A percentile compares a stretch with the other conserved stretches of the same genome.
These are phyloP conservation scores for Calosoma granatense DNA, from an alignment of 1,140 invertebrate genomes.

Conservation along the genomic window DNA sequence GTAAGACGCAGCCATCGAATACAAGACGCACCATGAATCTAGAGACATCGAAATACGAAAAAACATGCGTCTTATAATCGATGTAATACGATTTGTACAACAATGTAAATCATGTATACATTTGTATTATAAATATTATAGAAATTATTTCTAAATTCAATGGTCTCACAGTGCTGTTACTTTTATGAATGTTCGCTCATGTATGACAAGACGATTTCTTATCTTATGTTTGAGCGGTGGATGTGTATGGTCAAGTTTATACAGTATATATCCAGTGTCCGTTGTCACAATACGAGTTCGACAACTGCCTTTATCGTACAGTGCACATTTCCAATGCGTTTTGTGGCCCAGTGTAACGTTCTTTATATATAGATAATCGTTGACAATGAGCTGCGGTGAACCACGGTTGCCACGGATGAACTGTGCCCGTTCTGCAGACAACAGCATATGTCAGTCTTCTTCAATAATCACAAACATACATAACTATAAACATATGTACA, in stretches of 20 bases:
- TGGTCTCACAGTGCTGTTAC: too few relatives aligned
- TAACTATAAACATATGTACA: too few relatives aligned
- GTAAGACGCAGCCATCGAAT: too few relatives aligned
- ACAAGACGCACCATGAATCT: too few relatives aligned
- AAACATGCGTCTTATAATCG: too few relatives aligned
- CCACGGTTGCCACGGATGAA: background rate
- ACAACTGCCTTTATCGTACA: conserved; percentile 3
- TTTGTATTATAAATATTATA: too few relatives aligned
- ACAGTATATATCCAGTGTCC: background rate
- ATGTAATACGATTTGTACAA: too few relatives aligned
- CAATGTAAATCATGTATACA: too few relatives aligned
- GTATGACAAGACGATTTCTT: background rate
- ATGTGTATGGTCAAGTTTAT: background rate
- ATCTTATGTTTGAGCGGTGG: background rate
- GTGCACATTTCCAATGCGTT: conserved; percentile 6
- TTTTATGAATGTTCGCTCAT: too few relatives aligned
- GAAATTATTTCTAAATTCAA: too few relatives aligned
- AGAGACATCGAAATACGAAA: too few relatives aligned
- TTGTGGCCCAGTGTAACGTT: background rate
- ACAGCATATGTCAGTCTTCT: conserved; percentile 21
- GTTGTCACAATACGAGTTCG: background rate
- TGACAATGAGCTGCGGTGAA: background rate
- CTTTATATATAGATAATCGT: background rate
- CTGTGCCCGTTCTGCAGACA: background rate
- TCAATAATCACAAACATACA: too few relatives aligned